phyloP scores from a whole-genome alignment of 2,113 vertebrate species.

The Tachuris rubrigastra region DNA sequence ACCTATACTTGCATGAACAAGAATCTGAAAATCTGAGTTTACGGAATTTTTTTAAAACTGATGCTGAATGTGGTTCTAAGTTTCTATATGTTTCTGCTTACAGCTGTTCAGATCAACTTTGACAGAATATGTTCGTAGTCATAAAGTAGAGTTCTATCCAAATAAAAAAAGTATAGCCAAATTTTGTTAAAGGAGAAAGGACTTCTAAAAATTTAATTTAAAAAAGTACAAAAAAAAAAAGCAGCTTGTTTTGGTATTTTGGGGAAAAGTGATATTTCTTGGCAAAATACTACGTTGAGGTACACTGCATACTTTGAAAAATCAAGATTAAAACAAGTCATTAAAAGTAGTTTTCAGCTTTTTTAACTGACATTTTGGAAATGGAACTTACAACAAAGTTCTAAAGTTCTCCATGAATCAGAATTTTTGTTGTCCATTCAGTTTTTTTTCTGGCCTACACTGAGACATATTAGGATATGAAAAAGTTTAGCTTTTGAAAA shows the following conservation, averaged over 20 bases:
- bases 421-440: not conserved
- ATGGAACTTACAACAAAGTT: not conserved
- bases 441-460: not conserved
- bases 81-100: not conserved
- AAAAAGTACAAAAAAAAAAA: not conserved
- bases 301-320: not conserved
- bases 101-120: not conserved
- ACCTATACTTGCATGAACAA: not conserved
- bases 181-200: not conserved
- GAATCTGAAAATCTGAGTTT: not conserved
- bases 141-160: not conserved
- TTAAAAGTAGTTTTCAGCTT: not conserved
- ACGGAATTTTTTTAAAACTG: not conserved
- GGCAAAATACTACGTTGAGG: not conserved
- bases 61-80: not conserved
- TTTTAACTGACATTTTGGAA: not conserved
- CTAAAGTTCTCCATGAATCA: not conserved
- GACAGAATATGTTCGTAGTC: not conserved
- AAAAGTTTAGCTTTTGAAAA: not conserved
- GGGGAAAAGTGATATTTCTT: not conserved
- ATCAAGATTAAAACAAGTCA: not conserved
- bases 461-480: not conserved
- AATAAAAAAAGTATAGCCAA: not conserved
- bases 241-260: not conserved
- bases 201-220: not conserved